Percentiles rank a stretch among this genome's conserved stretches.
Conservation (phyloP, 2,797 vertebrate species). For the Urophycis tenuis region DNA sequence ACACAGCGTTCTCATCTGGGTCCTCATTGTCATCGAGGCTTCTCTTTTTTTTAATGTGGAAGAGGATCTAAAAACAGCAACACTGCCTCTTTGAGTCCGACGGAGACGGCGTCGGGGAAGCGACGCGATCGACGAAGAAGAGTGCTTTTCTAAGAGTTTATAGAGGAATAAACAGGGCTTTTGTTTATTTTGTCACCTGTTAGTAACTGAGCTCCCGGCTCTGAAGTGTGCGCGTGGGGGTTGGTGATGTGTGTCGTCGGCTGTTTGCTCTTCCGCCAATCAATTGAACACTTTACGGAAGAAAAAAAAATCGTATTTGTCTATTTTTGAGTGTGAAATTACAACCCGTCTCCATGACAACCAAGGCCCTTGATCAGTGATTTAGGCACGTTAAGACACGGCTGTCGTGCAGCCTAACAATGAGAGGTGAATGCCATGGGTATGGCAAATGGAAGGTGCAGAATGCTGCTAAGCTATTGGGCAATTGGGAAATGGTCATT, state of each 20-base stretch:
- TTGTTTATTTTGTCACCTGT: background rate
- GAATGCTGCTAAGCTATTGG: background rate
- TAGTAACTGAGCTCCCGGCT: background rate
- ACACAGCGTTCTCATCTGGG: slow-evolving; percentile 52
- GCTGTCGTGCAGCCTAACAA: slow-evolving; percentile 18
- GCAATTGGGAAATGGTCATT: too few species aligned
- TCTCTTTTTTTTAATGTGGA: slow-evolving; percentile 47
- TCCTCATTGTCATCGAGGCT: slow-evolving; percentile 51
- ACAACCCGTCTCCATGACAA: slow-evolving; percentile 60
- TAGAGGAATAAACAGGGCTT: background rate
- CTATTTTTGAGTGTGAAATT: slow-evolving; percentile 51
- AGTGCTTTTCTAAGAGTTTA: background rate
- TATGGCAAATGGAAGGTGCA: background rate
- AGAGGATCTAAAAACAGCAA: slow-evolving; percentile 40
- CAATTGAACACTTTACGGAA: background rate
- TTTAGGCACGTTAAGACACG: slow-evolving; percentile 38
- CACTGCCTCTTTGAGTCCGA: slow-evolving; percentile 23
- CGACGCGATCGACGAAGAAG: background rate
- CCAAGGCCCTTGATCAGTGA: slow-evolving; percentile 34
- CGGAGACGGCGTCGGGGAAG: slow-evolving; percentile 25
- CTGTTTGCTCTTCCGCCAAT: background rate
- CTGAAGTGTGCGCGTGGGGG: background rate
- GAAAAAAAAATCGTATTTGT: slow-evolving; percentile 52
- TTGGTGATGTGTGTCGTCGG: background rate
- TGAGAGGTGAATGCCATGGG: too few species aligned